Evolutionary conservation across 2,113 vertebrate species (phyloP).

Genomic region (Meles meles): DNA sequence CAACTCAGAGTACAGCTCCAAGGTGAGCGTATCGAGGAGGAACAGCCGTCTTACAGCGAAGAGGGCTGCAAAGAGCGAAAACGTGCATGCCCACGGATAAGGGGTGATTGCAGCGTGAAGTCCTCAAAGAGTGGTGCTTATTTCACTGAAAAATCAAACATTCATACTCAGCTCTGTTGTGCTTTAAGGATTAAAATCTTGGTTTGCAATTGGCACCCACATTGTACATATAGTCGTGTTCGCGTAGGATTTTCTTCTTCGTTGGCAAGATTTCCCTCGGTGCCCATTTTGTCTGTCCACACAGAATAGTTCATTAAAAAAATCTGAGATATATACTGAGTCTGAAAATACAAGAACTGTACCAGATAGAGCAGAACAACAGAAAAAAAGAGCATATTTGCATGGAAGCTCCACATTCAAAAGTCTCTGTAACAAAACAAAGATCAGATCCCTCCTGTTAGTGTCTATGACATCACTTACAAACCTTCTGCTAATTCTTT

Average conservation of each 20-base stretch:
- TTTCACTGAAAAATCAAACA: neutral
- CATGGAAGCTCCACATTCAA: neutral
- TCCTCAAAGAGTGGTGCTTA: neutral
- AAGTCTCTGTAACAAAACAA: neutral
- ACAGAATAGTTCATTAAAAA: neutral
- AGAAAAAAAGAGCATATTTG: neutral
- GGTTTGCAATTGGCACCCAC: neutral
- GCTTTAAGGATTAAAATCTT: neutral
- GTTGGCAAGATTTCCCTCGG: neutral
- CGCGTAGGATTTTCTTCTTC: neutral
- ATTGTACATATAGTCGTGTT: accelerated
- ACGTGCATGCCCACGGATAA: accelerated
- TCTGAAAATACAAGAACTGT: neutral
- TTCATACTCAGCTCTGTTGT: neutral
- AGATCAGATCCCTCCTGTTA: neutral
- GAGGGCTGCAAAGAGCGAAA: neutral
- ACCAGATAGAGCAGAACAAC: neutral
- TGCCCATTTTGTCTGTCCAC: neutral
- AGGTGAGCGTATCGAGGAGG: neutral
- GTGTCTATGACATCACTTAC: neutral
- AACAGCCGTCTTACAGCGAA: neutral
- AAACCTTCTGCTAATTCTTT: neutral
- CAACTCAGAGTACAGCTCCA: neutral
- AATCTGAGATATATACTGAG: neutral
- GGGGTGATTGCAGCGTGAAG: accelerated